Percentiles rank a stretch among this genome's conserved stretches.
Conservation (phyloP, 2,888 invertebrate genomes). For the Sarcophaga caerulescens region DNA sequence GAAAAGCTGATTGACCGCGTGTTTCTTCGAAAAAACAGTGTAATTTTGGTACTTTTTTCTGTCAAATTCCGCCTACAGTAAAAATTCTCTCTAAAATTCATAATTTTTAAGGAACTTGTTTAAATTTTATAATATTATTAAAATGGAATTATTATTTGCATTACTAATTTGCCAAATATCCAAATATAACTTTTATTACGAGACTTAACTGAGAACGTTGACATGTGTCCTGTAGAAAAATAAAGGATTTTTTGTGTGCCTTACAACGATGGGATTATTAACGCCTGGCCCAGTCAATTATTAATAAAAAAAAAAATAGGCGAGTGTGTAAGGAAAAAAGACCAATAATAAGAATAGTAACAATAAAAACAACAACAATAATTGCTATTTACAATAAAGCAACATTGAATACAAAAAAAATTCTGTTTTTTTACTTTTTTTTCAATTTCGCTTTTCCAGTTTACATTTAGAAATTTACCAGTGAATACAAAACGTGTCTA, state of each 20-base stretch:
- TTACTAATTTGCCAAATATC: neutral
- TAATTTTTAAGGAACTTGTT: too few relatives aligned
- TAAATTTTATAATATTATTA: too few relatives aligned
- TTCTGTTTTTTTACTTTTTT: neutral
- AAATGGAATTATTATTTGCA: neutral
- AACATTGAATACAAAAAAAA: conserved; percentile 2
- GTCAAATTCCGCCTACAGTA: too few relatives aligned
- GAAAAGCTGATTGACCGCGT: too few relatives aligned
- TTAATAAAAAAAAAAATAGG: conserved; percentile 12
- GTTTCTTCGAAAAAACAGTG: too few relatives aligned
- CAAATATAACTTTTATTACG: neutral
- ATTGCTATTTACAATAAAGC: neutral
- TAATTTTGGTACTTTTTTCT: too few relatives aligned
- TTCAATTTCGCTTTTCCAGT: conserved; percentile 21
- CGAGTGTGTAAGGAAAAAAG: neutral
- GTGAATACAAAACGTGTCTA: too few relatives aligned
- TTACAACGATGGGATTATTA: neutral
- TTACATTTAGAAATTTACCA: neutral
- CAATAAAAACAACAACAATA: conserved; percentile 7
- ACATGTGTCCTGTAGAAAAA: conserved; percentile 22
- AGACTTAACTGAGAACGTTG: conserved; percentile 21
- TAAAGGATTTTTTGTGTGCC: neutral
- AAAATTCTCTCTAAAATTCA: too few relatives aligned
- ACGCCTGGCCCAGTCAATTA: conserved; percentile 10
- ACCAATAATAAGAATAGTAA: neutral